A percentile compares a stretch with the other conserved stretches of the same genome.
These are phyloP conservation scores for Temnothorax rugatulus DNA, from an alignment of 2,888 invertebrate genomes.

Conservation along the genomic window DNA sequence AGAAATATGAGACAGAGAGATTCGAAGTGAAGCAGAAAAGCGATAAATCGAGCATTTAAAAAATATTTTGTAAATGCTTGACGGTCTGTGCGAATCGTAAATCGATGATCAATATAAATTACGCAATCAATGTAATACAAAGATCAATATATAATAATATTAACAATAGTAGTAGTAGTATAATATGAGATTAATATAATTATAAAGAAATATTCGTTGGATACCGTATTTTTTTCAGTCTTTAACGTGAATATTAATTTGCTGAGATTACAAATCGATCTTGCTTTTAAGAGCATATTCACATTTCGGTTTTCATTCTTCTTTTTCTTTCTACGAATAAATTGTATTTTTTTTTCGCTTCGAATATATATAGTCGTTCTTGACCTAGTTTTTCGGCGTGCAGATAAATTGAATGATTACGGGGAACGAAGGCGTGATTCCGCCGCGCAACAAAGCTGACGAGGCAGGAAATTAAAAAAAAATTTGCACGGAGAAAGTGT, in stretches of 20 bases:
- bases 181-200: neutral
- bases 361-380: conserved; percentile 17
- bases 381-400: conserved; percentile 42
- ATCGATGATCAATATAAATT: neutral
- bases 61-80: neutral
- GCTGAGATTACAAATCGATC: neutral
- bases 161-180: too few relatives aligned
- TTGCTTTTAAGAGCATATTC: neutral
- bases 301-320: neutral
- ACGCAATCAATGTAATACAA: neutral
- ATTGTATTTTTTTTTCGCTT: neutral
- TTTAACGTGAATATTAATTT: neutral
- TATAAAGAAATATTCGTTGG: neutral
- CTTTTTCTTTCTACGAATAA: conserved; percentile 1
- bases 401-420: conserved; percentile 55
- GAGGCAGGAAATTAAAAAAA: conserved; percentile 53
- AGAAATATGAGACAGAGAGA: neutral
- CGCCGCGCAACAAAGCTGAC: conserved; percentile 47
- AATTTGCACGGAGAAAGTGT: conserved; percentile 42
- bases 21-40: neutral
- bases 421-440: conserved; percentile 23
- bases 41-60: neutral
- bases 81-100: neutral
- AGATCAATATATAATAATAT: neutral
- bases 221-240: neutral